Conservation (phyloP, 2,888 invertebrate genomes). For the Pristionchus japonicus region DNA sequence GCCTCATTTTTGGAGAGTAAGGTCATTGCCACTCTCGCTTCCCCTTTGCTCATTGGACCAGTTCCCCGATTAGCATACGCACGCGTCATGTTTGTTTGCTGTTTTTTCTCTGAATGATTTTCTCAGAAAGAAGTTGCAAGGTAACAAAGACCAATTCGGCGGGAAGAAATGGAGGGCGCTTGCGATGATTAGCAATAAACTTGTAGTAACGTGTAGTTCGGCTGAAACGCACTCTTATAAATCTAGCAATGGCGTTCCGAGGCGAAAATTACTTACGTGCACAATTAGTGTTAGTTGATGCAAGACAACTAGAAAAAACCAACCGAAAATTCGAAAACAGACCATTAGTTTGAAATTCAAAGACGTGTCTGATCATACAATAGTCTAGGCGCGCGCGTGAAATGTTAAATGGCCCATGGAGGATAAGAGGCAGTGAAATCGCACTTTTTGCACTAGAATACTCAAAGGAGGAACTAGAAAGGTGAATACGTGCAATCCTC, state of each 20-base stretch:
- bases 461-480: background rate
- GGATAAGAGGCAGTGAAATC: background rate
- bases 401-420: background rate
- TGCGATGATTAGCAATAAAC: background rate
- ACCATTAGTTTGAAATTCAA: too few species aligned
- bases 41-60: background rate
- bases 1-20: background rate
- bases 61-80: background rate
- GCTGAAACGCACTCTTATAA: too few species aligned
- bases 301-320: too few species aligned
- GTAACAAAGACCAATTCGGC: background rate
- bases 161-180: background rate
- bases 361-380: background rate
- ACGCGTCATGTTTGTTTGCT: background rate
- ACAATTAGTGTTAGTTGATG: too few species aligned
- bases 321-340: too few species aligned
- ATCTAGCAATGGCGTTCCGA: too few species aligned
- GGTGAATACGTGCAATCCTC: background rate
- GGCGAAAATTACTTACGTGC: too few species aligned
- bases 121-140: background rate
- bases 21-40: background rate
- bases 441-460: background rate
- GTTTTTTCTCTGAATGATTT: background rate
- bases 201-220: too few species aligned
- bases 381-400: slow-evolving; percentile 1